Evolutionary conservation across 2,113 vertebrate genomes (phyloP).

Genomic region (Megaceryle torquata): DNA sequence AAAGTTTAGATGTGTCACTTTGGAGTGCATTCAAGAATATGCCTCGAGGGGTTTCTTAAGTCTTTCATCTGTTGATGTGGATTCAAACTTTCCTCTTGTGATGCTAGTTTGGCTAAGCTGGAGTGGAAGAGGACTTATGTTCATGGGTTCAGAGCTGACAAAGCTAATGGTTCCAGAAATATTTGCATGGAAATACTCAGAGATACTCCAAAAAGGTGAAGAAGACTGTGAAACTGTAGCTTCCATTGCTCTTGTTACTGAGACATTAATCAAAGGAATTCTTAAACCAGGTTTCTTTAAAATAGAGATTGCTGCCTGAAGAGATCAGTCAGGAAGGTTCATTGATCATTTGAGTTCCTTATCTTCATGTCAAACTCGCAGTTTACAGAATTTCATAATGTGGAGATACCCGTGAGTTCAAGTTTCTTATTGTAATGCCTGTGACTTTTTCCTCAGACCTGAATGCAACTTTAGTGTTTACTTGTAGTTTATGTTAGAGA

Average conservation of each 20-base stretch:
- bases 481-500: neutral
- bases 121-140: neutral
- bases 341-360: neutral
- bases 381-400: neutral
- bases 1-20: neutral
- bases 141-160: neutral
- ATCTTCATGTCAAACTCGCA: neutral
- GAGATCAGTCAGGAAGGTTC: neutral
- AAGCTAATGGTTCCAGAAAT: neutral
- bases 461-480: neutral
- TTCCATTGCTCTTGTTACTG: neutral
- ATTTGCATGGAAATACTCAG: neutral
- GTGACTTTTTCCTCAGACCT: neutral
- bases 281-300: neutral
- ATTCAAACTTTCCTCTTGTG: neutral
- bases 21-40: neutral
- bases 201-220: neutral
- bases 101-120: neutral
- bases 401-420: neutral
- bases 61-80: neutral
- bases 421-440: neutral
- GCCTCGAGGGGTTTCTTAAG: neutral
- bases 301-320: neutral
- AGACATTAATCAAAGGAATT: neutral
- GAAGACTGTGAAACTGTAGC: neutral